Conservation (phyloP, 2,888 invertebrate species). For the Arctia plantaginis region DNA sequence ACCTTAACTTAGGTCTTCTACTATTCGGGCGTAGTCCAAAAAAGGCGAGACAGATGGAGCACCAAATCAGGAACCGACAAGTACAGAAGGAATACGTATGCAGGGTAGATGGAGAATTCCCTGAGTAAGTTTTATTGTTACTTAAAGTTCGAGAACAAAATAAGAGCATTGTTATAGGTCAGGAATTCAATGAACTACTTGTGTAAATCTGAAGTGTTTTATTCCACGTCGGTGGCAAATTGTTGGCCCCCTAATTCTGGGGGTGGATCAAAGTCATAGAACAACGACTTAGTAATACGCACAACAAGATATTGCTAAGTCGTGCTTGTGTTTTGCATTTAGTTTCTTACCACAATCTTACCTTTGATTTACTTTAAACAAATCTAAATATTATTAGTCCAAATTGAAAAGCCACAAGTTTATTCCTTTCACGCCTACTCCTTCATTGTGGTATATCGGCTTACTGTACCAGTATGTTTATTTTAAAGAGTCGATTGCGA, state of each 20-base stretch:
- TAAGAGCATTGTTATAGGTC: not conserved
- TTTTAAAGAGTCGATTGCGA: not conserved
- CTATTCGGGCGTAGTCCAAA: conserved; percentile 97
- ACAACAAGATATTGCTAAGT: no score
- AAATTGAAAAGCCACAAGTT: no score
- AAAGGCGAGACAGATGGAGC: conserved; percentile 97
- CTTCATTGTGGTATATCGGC: no score
- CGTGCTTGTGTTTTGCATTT: no score
- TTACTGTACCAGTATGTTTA: not conserved
- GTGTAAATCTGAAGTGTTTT: not conserved
- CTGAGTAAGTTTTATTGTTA: conserved; percentile 80
- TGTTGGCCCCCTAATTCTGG: no score
- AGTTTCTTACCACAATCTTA: no score
- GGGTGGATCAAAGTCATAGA: no score
- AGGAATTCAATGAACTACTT: no score
- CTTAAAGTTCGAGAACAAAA: not conserved
- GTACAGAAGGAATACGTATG: conserved; percentile 98
- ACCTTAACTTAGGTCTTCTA: conserved; percentile 87
- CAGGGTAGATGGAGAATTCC: conserved; percentile 97
- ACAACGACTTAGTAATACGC: no score
- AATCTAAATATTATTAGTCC: no score
- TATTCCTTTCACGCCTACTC: no score
- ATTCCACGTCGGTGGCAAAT: not conserved
- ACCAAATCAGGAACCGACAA: conserved; percentile 96
- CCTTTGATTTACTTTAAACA: no score